Evolutionary conservation across 2,113 vertebrate genomes (phyloP).

Genomic region (Blennius ocellaris): DNA sequence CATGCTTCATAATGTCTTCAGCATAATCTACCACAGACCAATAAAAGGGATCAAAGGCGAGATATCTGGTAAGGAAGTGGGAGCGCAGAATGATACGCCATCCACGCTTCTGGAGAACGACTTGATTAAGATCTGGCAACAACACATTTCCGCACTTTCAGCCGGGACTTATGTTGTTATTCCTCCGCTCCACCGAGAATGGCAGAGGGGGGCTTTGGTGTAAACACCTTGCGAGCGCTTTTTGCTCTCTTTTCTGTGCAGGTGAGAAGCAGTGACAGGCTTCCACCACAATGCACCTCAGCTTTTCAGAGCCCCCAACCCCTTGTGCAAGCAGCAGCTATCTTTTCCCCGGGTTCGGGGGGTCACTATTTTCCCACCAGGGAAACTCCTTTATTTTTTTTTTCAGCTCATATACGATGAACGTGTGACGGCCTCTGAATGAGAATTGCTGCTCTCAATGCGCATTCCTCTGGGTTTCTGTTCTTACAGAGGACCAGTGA

Average conservation of each 20-base stretch:
- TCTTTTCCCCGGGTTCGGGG: constrained; percentile 84
- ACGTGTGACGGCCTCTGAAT: constrained; percentile 87
- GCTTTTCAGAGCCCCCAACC: constrained; percentile 9
- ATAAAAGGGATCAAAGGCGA: constrained; percentile 75
- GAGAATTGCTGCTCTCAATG: constrained; percentile 69
- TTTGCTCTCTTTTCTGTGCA: constrained; percentile 62
- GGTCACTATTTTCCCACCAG: constrained; percentile 91
- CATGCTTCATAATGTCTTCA: constrained; percentile 70
- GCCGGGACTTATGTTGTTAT: constrained; percentile 74
- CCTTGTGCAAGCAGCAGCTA: constrained; percentile 44
- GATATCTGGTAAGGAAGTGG: constrained; percentile 54
- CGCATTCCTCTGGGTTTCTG: constrained; percentile 78
- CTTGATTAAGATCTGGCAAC: constrained; percentile 79
- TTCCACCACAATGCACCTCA: constrained; percentile 56
- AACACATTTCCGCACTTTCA: constrained; percentile 66
- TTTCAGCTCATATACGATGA: constrained; percentile 85
- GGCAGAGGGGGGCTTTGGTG: constrained; percentile 71
- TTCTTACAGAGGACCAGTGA: constrained; percentile 73
- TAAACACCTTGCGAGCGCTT: constrained; percentile 73
- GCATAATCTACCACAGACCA: constrained; percentile 66
- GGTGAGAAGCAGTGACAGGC: constrained; percentile 64
- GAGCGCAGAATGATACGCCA: constrained; percentile 44
- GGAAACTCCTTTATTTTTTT: constrained; percentile 74
- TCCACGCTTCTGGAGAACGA: constrained; percentile 45
- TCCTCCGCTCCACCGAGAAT: constrained; percentile 74